Evolutionary conservation across 2,113 vertebrate genomes (phyloP), one percentile per base, ranked within the genome.

Genomic region (Myotis lucifugus): DNA sequence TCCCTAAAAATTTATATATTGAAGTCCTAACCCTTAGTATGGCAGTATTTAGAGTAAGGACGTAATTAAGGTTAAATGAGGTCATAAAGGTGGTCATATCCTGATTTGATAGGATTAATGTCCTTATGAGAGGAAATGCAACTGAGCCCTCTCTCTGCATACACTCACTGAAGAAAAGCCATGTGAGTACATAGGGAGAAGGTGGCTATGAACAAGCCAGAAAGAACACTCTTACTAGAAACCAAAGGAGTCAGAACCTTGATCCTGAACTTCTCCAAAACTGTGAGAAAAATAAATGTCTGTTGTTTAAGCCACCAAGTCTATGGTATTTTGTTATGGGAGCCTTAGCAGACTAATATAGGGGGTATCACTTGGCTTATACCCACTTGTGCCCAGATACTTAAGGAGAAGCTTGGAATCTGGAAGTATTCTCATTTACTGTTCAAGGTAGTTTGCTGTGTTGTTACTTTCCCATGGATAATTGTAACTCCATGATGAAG

Each of bases 401-500:
- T 79, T 97, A 67, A 67, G 42, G 88, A 76, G 40, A 95, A 85
- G 85, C 13, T 56, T 90, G 42, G 59, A 17, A 0, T 93, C 89
- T 97, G 95, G 74, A 97, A 77, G 83, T 3, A 13, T 96, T 94
- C 79, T 32, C 34, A 56, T 12, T 52, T 97, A 89, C 87, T 59
- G 42, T 95, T 97, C 81, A 94, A 89, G 88, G 95, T 0, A 0
- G 25, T 92, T 97, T 90, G 54, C 95, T 94, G 48, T 96, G 88
- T 97, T 97, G 37, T 37, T 77, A 69, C 90, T 95, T 92, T 97
- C 95, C 69, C 46, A 85, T 95, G 50, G 91, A 89, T 88, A 95
- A 90, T 97, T 97, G 96, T 96, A 97, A 73, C 93, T 97, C 50
- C 61, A 91, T 93, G 93, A 93, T 81, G 91, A 97, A 90, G 94